Conservation (phyloP, 2,888 invertebrate species). For the Prosopocoilus inquinatus region DNA sequence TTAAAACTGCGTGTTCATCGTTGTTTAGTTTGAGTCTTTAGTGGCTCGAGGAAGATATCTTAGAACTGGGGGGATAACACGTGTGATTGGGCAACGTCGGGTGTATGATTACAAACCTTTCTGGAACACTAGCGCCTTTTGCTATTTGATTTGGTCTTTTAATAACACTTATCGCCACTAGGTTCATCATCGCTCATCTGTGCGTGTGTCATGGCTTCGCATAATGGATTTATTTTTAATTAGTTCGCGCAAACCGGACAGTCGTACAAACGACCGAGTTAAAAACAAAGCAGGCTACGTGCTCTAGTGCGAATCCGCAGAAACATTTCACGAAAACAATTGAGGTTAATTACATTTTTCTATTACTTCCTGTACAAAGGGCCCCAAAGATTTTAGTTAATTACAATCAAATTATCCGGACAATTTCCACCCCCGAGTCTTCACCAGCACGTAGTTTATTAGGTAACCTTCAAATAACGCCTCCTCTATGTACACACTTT, state of each 20-base stretch:
- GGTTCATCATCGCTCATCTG: conserved; percentile 25
- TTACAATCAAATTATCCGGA: too few relatives aligned
- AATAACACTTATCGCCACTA: conserved; percentile 29
- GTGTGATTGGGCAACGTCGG: too few relatives aligned
- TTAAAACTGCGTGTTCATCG: too few relatives aligned
- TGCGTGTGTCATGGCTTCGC: conserved; percentile 45
- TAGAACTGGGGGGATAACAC: too few relatives aligned
- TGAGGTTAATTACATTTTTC: conserved; percentile 27
- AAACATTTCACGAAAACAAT: conserved; percentile 5
- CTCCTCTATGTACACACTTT: too few relatives aligned
- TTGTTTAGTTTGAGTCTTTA: too few relatives aligned
- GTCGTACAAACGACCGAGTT: conserved; percentile 3
- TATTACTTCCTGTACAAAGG: conserved; percentile 25
- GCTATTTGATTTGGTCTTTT: conserved; percentile 2
- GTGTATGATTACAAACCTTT: background rate
- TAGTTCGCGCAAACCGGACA: conserved; percentile 24
- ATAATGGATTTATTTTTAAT: conserved; percentile 40
- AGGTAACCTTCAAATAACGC: too few relatives aligned
- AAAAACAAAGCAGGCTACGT: conserved; percentile 11
- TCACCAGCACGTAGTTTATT: too few relatives aligned
- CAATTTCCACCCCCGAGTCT: too few relatives aligned
- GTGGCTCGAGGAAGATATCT: too few relatives aligned
- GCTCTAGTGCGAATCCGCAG: conserved; percentile 1
- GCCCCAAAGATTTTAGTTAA: background rate
- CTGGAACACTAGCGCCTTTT: conserved; percentile 14